phyloP scores from a whole-genome alignment of 2,113 vertebrate genomes.

The Apaloderma vittatum region DNA sequence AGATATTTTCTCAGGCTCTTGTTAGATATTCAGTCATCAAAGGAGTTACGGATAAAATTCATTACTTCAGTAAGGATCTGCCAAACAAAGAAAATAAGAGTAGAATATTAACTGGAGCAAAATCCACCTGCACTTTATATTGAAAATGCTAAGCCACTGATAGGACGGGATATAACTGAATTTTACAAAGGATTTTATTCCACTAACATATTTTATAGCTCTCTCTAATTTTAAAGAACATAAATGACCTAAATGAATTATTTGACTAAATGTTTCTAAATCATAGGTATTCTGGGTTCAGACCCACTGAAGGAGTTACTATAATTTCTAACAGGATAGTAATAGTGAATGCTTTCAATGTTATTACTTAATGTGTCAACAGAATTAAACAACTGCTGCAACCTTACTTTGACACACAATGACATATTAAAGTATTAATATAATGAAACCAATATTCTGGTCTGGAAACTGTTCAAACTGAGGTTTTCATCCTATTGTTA shows the following conservation, averaged over 20 bases:
- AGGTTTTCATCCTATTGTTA: not conserved
- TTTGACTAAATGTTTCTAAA: not conserved
- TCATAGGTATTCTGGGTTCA: not conserved
- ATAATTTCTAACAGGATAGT: not conserved
- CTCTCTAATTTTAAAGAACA: not conserved
- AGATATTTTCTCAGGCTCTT: not conserved
- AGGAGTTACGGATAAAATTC: not conserved
- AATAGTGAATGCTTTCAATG: not conserved
- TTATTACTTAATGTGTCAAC: not conserved
- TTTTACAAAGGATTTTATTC: not conserved
- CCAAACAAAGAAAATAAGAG: not conserved
- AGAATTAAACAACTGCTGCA: not conserved
- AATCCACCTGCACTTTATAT: not conserved
- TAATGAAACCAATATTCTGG: not conserved
- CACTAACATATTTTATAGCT: fast-evolving
- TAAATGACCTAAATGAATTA: not conserved
- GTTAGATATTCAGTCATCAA: not conserved
- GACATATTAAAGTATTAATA: not conserved
- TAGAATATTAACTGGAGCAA: not conserved
- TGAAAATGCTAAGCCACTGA: not conserved
- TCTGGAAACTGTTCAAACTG: not conserved
- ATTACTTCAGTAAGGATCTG: not conserved
- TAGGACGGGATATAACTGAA: not conserved
- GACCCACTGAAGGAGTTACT: fast-evolving
- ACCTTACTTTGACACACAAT: not conserved